A percentile compares a stretch with the other conserved stretches of the same genome.
These are phyloP conservation scores for Papilio gigon DNA, from an alignment of 2,888 invertebrate species.

Conservation along the genomic window DNA sequence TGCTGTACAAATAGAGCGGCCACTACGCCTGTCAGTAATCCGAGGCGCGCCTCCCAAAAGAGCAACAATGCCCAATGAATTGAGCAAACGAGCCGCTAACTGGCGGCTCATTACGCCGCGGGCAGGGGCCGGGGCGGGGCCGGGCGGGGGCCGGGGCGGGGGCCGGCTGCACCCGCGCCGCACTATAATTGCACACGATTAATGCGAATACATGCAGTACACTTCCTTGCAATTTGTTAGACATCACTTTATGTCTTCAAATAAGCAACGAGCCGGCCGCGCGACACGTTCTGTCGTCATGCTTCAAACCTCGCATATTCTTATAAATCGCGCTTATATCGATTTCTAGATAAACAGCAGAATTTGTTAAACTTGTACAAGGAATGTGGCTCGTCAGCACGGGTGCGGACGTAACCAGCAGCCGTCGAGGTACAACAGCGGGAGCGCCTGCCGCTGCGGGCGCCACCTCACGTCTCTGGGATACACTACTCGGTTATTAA, in stretches of 20 bases:
- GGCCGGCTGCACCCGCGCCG: constrained; percentile 42
- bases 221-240: constrained; percentile 20
- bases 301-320: no score
- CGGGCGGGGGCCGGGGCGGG: constrained; percentile 45
- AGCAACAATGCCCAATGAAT: constrained; percentile 70
- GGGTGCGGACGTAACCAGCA: no score
- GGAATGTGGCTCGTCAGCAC: no score
- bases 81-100: constrained; percentile 63
- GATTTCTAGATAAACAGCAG: no score
- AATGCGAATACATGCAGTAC: constrained; percentile 29
- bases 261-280: no score
- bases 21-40: constrained; percentile 29
- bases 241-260: neutral
- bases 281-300: no score
- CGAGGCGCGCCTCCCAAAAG: constrained; percentile 54
- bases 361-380: no score
- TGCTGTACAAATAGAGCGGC: constrained; percentile 34
- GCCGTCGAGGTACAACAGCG: no score
- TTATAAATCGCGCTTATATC: no score
- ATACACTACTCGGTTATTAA: no score
- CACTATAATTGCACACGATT: constrained; percentile 35
- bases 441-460: no score
- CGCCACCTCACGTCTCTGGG: no score
- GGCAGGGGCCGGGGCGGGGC: constrained; percentile 43
- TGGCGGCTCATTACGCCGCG: constrained; percentile 50